Conservation (phyloP, 2,888 invertebrate species). For the Operophtera brumata region DNA sequence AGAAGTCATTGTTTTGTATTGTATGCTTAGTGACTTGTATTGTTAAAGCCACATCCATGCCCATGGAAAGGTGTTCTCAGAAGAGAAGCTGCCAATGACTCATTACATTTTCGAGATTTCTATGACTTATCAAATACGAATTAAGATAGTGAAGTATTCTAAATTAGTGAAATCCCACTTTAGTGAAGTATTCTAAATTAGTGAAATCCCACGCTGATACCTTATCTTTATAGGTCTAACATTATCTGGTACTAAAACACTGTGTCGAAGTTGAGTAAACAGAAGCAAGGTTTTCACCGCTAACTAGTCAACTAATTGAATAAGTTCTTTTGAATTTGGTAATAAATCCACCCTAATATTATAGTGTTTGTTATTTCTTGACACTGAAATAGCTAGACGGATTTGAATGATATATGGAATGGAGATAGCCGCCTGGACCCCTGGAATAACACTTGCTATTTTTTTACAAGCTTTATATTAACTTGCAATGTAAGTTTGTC, state of each 20-base stretch:
- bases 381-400: too few relatives aligned
- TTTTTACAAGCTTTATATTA: too few relatives aligned
- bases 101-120: neutral
- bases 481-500: too few relatives aligned
- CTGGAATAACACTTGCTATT: too few relatives aligned
- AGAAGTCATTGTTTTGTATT: constrained; percentile 24
- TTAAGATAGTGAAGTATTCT: neutral
- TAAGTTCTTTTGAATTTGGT: neutral
- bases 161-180: too few relatives aligned
- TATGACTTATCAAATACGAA: constrained; percentile 2
- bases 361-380: too few relatives aligned
- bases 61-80: neutral
- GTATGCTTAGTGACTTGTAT: constrained; percentile 18
- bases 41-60: neutral
- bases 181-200: neutral
- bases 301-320: neutral
- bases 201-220: constrained; percentile 6
- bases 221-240: constrained; percentile 8
- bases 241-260: constrained; percentile 8
- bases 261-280: constrained; percentile 4
- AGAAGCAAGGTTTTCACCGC: neutral
- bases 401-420: too few relatives aligned
- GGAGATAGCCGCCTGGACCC: too few relatives aligned
- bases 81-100: constrained; percentile 1
- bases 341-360: too few relatives aligned